Evolutionary conservation across 2,888 invertebrate genomes (phyloP).

Genomic region (Polia nebulosa): DNA sequence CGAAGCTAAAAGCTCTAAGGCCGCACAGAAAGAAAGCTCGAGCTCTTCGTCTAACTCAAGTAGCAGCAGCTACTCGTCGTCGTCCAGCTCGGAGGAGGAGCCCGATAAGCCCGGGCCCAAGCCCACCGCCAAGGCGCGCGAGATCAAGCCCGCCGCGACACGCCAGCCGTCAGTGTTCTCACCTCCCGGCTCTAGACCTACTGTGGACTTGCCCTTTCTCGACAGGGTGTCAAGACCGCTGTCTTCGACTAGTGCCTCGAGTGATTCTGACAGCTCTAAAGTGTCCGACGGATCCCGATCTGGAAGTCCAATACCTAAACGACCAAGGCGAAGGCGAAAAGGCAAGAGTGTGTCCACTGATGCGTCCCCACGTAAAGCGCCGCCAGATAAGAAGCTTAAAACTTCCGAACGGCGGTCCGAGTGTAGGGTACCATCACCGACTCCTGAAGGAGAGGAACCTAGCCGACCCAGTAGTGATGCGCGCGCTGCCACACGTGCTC

Average conservation of each 20-base stretch:
- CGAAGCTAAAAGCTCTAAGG: constrained; percentile 80
- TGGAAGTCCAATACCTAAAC: constrained; percentile 84
- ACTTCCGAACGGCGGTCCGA: constrained; percentile 95
- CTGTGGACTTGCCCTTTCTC: constrained; percentile 95
- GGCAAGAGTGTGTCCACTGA: constrained; percentile 83
- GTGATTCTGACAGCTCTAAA: constrained; percentile 91
- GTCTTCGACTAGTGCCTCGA: constrained; percentile 92
- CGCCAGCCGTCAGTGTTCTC: constrained; percentile 85
- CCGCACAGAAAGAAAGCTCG: constrained; percentile 83
- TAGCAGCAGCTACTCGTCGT: constrained; percentile 91
- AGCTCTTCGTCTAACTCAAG: constrained; percentile 90
- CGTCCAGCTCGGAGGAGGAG: constrained; percentile 92
- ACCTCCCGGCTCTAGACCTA: constrained; percentile 87
- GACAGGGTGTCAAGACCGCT: constrained; percentile 94
- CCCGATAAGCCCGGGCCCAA: constrained; percentile 83
- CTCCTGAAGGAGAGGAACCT: constrained; percentile 95
- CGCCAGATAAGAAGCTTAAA: constrained; percentile 96
- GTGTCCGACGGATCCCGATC: constrained; percentile 83
- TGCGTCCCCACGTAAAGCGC: constrained; percentile 91
- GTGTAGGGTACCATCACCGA: constrained; percentile 93
- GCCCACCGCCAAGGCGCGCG: constrained; percentile 85
- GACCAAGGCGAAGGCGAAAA: constrained; percentile 85
- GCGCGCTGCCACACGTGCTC: constrained; percentile 91
- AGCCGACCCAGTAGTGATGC: constrained; percentile 83
- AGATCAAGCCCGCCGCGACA: constrained; percentile 81